Conservation (phyloP, 2,797 vertebrate genomes). For the Scolopax rusticola region DNA sequence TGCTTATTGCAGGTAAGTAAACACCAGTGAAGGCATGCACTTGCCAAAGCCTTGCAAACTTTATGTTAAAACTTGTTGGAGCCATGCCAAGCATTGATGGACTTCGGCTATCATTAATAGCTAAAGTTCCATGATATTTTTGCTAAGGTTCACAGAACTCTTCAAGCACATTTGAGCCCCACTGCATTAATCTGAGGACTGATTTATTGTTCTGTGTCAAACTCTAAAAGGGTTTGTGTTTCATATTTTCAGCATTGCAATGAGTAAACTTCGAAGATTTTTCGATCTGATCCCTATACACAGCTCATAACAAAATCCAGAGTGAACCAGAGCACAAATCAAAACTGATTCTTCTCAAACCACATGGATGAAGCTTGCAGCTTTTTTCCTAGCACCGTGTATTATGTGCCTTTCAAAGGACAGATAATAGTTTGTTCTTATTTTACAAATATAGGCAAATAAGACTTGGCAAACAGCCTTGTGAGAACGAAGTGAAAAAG, state of each 20-base stretch:
- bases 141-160: not conserved
- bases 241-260: slow-evolving; percentile 10
- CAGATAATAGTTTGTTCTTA: not conserved
- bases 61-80: not conserved
- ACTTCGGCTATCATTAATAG: not conserved
- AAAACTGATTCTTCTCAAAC: not conserved
- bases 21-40: not conserved
- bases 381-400: not conserved
- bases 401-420: not conserved
- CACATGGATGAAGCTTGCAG: not conserved
- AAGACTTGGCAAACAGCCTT: not conserved
- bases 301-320: not conserved
- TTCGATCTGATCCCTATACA: not conserved
- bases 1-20: slow-evolving; percentile 8
- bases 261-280: not conserved
- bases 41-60: not conserved
- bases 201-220: not conserved
- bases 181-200: not conserved
- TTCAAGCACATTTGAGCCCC: not conserved
- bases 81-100: not conserved
- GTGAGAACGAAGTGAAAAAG: not conserved
- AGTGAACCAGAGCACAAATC: not conserved
- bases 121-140: slow-evolving; percentile 41
- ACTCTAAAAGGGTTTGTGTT: not conserved
- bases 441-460: slow-evolving; percentile 17